Evolutionary conservation across 2,888 invertebrate species (phyloP).

Genomic region (Drosophila vallismaia): DNA sequence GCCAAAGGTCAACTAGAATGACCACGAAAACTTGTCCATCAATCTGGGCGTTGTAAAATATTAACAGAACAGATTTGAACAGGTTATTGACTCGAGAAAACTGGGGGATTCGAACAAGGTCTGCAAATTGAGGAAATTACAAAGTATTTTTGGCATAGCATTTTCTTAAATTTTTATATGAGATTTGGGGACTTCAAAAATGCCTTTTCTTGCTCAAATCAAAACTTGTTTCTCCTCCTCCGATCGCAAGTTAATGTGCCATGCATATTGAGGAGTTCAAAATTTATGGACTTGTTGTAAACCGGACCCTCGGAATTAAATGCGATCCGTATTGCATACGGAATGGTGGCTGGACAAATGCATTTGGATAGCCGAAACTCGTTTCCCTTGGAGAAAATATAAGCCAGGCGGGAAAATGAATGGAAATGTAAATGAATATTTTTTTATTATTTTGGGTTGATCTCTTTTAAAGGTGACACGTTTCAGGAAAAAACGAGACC

Average conservation of each 20-base stretch:
- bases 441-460: constrained; percentile 15
- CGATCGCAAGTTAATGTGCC: constrained; percentile 41
- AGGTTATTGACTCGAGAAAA: constrained; percentile 46
- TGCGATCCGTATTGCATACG: constrained; percentile 30
- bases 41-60: constrained; percentile 13
- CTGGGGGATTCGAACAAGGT: constrained; percentile 32
- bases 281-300: constrained; percentile 53
- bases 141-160: constrained; percentile 21
- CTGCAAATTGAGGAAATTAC: constrained; percentile 29
- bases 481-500: constrained; percentile 38
- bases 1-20: constrained; percentile 50
- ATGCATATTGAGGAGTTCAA: constrained; percentile 53
- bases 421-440: constrained; percentile 34
- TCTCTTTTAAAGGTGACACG: constrained; percentile 44
- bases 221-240: constrained; percentile 34
- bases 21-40: too few relatives aligned
- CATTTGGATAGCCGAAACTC: constrained; percentile 30
- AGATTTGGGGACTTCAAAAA: constrained; percentile 6
- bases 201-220: neutral
- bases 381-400: constrained; percentile 31
- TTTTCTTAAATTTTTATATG: constrained; percentile 8
- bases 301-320: constrained; percentile 56
- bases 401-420: constrained; percentile 27
- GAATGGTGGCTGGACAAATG: constrained; percentile 28
- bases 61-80: constrained; percentile 4